A percentile compares a stretch with the other conserved stretches of the same genome.
phyloP scores from a whole-genome alignment of 1,140 invertebrate genomes.

The Drosophila malerkotliana region DNA sequence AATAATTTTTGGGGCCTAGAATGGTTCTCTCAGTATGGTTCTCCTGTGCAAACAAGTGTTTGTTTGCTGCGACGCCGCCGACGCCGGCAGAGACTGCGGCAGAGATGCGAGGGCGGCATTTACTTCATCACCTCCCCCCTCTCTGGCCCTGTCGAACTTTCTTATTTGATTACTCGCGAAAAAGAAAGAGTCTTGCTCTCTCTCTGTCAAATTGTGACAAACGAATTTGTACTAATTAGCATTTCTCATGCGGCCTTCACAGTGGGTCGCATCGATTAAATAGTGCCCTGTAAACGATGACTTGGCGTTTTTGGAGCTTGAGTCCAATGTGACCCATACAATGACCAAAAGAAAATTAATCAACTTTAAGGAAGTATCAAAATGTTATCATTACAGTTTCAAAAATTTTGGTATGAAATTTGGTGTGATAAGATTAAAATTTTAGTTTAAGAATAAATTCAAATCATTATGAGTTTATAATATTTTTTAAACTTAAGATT shows the following conservation, averaged over 20 bases:
- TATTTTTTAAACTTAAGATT: background rate
- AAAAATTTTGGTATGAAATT: background rate
- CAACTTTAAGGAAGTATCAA: background rate
- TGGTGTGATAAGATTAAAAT: background rate
- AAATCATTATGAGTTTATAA: background rate
- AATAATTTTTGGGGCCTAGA: conserved; percentile 4
- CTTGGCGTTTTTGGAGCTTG: conserved; percentile 4
- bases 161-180: conserved; percentile 56
- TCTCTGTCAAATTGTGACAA: conserved; percentile 60
- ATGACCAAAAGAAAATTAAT: conserved; percentile 15
- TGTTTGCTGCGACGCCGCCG: conserved; percentile 60
- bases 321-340: no score
- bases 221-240: conserved; percentile 68
- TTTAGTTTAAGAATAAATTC: background rate
- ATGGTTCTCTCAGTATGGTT: conserved; percentile 4
- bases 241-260: conserved; percentile 57
- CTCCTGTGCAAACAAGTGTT: conserved; percentile 81
- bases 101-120: conserved; percentile 9
- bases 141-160: conserved; percentile 47
- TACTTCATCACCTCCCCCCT: conserved; percentile 12
- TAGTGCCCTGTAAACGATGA: conserved; percentile 27
- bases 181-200: conserved; percentile 34
- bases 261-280: conserved; percentile 42
- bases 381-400: conserved; percentile 3
- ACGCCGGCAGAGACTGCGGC: conserved; percentile 23